Evolutionary conservation across 2,113 vertebrate species (phyloP).

Genomic region (Sapayoa aenigma): DNA sequence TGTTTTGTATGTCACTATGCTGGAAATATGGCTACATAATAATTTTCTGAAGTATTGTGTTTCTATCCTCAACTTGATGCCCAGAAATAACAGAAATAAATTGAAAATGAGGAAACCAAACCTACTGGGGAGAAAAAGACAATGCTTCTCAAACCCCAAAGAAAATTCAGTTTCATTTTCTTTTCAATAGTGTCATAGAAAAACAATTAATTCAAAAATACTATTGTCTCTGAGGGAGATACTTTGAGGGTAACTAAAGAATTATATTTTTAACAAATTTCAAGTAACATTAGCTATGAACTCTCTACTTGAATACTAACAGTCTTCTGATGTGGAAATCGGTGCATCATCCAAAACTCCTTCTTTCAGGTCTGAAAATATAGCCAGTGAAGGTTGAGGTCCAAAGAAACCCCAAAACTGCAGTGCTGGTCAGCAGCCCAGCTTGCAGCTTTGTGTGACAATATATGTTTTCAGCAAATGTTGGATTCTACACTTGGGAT

Average conservation of each 20-base stretch:
- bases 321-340: constrained; percentile 33
- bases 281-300: not conserved
- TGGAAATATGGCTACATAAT: not conserved
- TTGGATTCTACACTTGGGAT: not conserved
- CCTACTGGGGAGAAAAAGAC: not conserved
- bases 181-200: not conserved
- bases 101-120: not conserved
- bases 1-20: not conserved
- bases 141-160: not conserved
- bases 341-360: not conserved
- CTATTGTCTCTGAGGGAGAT: not conserved
- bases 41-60: not conserved
- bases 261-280: constrained; percentile 33
- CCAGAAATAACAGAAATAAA: not conserved
- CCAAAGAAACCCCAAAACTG: not conserved
- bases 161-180: not conserved
- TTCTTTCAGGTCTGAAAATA: not conserved
- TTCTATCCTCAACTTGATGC: not conserved
- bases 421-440: not conserved
- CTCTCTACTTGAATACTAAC: not conserved
- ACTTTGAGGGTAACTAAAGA: constrained; percentile 5
- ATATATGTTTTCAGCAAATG: not conserved
- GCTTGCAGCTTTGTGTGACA: not conserved
- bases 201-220: constrained; percentile 40
- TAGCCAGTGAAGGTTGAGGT: not conserved